phyloP scores from a whole-genome alignment of 1,140 invertebrate species.

The Hycleus cichorii region DNA sequence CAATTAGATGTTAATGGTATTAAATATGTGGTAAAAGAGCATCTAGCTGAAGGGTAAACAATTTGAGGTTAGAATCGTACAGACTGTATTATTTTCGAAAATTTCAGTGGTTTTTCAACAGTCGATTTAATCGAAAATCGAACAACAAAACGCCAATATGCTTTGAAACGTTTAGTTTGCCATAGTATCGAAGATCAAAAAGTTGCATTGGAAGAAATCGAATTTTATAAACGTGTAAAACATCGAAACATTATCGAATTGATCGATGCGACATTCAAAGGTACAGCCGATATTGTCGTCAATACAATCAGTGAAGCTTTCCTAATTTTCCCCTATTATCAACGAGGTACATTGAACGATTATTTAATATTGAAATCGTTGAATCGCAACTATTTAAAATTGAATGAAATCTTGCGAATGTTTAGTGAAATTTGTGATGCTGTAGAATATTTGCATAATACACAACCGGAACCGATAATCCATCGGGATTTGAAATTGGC shows the following conservation, averaged over 20 bases:
- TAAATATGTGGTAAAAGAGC: slow-evolving; percentile 61
- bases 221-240: slow-evolving; percentile 61
- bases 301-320: slow-evolving; percentile 67
- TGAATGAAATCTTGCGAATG: slow-evolving; percentile 59
- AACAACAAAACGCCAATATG: slow-evolving; percentile 63
- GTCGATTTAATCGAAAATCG: slow-evolving; percentile 72
- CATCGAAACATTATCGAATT: slow-evolving; percentile 74
- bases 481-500: slow-evolving; percentile 81
- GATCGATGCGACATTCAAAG: slow-evolving; percentile 59
- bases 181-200: slow-evolving; percentile 73
- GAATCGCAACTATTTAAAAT: slow-evolving; percentile 53
- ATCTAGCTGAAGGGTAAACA: slow-evolving; percentile 70
- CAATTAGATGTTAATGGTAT: slow-evolving; percentile 61
- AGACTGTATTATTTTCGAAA: slow-evolving; percentile 10
- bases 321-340: slow-evolving; percentile 72
- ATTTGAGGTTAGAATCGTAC: background rate
- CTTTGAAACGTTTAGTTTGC: slow-evolving; percentile 74
- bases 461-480: slow-evolving; percentile 64
- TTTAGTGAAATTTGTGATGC: slow-evolving; percentile 71
- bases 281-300: slow-evolving; percentile 53
- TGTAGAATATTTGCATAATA: slow-evolving; percentile 66
- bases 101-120: slow-evolving; percentile 73
- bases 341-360: slow-evolving; percentile 69
- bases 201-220: slow-evolving; percentile 65
- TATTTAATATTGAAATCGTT: slow-evolving; percentile 56